These are phyloP conservation scores for Nymphalis polychloros DNA, from an alignment of 2,888 invertebrate species.

Conservation along the genomic window DNA sequence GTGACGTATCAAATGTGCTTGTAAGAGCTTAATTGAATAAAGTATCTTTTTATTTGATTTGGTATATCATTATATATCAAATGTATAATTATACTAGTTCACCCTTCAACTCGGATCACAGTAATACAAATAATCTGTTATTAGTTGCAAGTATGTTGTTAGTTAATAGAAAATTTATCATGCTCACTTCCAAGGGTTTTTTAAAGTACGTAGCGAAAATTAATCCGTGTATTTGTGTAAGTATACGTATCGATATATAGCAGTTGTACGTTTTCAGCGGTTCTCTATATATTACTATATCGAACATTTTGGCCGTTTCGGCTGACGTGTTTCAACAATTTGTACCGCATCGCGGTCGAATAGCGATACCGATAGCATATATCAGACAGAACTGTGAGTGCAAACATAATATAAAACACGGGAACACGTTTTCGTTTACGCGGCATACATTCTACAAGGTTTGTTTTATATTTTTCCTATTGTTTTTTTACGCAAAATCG, in stretches of 20 bases:
- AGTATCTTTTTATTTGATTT: too few species aligned
- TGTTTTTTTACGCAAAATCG: background rate
- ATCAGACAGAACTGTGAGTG: conserved; percentile 36
- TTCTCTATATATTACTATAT: background rate
- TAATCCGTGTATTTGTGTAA: background rate
- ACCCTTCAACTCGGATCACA: too few species aligned
- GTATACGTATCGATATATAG: background rate
- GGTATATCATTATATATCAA: too few species aligned
- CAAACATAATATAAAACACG: conserved; percentile 27
- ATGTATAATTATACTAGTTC: too few species aligned
- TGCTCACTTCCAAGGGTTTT: too few species aligned
- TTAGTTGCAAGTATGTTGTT: too few species aligned
- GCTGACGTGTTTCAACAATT: conserved; percentile 40
- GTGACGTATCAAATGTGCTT: too few species aligned
- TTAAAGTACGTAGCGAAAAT: background rate
- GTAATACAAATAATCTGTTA: too few species aligned
- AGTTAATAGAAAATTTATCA: too few species aligned
- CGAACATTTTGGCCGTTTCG: conserved; percentile 11
- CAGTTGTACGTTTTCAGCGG: background rate
- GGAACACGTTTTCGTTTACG: conserved; percentile 44
- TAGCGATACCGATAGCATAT: conserved; percentile 42
- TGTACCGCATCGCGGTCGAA: conserved; percentile 43
- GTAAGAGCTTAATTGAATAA: too few species aligned
- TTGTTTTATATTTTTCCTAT: conserved; percentile 13
- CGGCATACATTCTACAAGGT: conserved; percentile 29